phyloP scores from a whole-genome alignment of 2,797 vertebrate genomes.

The Eidolon dupreanum region DNA sequence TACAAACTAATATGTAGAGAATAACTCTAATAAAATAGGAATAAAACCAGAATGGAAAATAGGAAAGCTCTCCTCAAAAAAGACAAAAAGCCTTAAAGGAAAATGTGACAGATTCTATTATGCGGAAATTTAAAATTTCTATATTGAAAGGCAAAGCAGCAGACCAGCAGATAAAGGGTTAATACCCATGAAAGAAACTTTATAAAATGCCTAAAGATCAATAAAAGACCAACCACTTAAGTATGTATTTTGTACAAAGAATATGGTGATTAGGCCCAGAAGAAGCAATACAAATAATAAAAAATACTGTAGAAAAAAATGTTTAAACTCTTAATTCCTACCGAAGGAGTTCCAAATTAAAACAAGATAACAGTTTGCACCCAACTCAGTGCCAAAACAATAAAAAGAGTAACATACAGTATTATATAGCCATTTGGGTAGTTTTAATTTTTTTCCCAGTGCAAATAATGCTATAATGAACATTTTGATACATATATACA shows the following conservation, averaged over 20 bases:
- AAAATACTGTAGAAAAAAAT: neutral
- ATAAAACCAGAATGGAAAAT: neutral
- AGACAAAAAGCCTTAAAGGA: neutral
- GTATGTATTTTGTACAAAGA: constrained; percentile 18
- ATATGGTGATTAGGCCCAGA: neutral
- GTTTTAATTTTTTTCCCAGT: neutral
- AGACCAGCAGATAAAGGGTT: neutral
- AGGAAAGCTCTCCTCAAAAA: neutral
- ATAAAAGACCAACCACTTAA: neutral
- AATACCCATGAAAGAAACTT: neutral
- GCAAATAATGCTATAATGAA: neutral
- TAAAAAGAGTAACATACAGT: neutral
- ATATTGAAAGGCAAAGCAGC: neutral
- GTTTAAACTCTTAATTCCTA: neutral
- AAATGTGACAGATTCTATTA: neutral
- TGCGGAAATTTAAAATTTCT: neutral
- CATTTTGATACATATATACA: neutral
- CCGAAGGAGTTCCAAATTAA: constrained; percentile 35
- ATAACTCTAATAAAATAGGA: constrained; percentile 32
- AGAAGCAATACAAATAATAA: constrained; percentile 14
- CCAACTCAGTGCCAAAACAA: neutral
- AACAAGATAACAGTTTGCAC: neutral
- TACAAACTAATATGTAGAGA: neutral
- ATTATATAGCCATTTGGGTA: neutral
- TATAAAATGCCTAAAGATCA: neutral